Conservation (phyloP, 2,888 invertebrate species). For the Sesamia inferens region DNA sequence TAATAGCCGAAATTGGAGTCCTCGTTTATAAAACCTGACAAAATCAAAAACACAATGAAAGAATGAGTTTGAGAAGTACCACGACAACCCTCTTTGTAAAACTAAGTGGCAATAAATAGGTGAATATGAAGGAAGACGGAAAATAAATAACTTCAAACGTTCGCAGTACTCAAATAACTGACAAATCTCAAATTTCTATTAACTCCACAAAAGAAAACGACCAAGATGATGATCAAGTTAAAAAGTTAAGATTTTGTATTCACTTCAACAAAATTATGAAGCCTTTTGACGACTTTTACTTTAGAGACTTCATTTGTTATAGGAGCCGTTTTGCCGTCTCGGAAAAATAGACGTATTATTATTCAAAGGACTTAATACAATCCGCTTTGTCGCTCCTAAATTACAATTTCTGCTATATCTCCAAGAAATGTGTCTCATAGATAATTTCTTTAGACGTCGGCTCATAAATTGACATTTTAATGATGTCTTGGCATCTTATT, state of each 20-base stretch:
- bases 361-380: conserved; percentile 39
- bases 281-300: conserved; percentile 40
- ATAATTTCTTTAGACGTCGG: conserved; percentile 43
- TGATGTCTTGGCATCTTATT: conserved; percentile 24
- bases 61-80: background rate
- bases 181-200: conserved; percentile 34
- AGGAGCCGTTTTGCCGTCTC: conserved; percentile 21
- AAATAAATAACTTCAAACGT: conserved; percentile 24
- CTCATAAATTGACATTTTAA: conserved; percentile 49
- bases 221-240: conserved; percentile 20
- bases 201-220: conserved; percentile 18
- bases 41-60: conserved; percentile 6
- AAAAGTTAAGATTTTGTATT: conserved; percentile 36
- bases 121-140: background rate
- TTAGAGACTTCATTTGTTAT: conserved; percentile 38
- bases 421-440: conserved; percentile 26
- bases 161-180: conserved; percentile 12
- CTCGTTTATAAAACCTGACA: background rate
- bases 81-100: background rate
- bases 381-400: conserved; percentile 44
- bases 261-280: conserved; percentile 46
- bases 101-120: background rate
- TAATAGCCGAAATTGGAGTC: background rate
- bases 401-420: conserved; percentile 46
- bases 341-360: conserved; percentile 33